Evolutionary conservation across 1,140 invertebrate genomes (phyloP), one percentile per base, ranked within the genome.

Genomic region (Zaprionus africanus): DNA sequence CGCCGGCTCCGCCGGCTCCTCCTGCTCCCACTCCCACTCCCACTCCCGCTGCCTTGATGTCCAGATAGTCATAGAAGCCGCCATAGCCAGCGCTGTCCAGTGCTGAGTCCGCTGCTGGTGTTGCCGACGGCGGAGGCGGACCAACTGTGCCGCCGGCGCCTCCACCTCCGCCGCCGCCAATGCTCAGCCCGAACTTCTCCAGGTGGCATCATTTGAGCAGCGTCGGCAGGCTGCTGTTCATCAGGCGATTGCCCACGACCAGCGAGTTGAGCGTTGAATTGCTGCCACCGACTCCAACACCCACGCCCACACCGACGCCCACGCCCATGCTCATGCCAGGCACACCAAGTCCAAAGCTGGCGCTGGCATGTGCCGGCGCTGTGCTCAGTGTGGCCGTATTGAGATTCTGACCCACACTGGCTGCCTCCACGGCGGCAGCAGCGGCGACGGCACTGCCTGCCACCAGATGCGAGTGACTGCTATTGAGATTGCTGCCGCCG

Each of bases 151-250:
- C 9, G 4, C 86, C 81, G 24, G 22, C 22, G 22, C 22, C 22
- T 22, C 36, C 36, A 15, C 36, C 49, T 13, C 5, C n/a, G 15
- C 46, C 46, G 28, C 85, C 85, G 46, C 90, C 78, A 75, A 91
- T 78, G 34, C 81, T 79, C 76, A 92, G 65, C 54, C 91, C 84
- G 79, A 92, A 92, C 76, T 90, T 90, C 67, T 90, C 91, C 85
- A 92, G 72, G 79, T 92, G 91, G 78, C 91, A 92, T 92, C 91
- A 92, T 92, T 92, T 92, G 64, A 92, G 83, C 88, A 92, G 76
- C 66, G 91, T 90, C 22, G 91, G 91, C 54, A 92, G 56, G 26
- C 84, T 80, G 78, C 75, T 84, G 78, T 92, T 92, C 91, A 92
- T 92, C 74, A 92, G 77, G 12, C 91, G 91, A 64, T 92, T 92